Evolutionary conservation across 2,888 invertebrate genomes (phyloP).

Genomic region (Lamproptera curius): DNA sequence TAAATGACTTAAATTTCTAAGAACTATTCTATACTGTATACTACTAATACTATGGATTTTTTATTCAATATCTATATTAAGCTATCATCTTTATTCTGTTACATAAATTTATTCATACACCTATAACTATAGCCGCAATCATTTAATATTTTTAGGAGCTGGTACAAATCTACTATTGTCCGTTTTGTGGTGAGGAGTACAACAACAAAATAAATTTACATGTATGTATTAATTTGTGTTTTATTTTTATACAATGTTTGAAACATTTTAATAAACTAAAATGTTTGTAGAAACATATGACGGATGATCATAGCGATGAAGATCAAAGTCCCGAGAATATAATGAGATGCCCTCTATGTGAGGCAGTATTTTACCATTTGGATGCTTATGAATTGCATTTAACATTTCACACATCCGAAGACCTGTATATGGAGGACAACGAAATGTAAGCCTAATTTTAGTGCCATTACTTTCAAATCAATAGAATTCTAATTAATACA

Average conservation of each 20-base stretch:
- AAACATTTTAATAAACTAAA: no score
- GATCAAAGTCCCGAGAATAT: slow-evolving; percentile 76
- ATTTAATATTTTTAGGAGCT: slow-evolving; percentile 50
- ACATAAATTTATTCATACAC: background rate
- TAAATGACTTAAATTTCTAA: no score
- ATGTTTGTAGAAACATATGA: slow-evolving; percentile 72
- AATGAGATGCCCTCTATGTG: slow-evolving; percentile 80
- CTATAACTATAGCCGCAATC: background rate
- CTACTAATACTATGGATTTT: no score
- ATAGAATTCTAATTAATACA: slow-evolving; percentile 23
- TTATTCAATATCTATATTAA: no score
- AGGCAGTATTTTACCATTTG: slow-evolving; percentile 81
- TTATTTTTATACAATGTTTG: no score
- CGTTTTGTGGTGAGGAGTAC: slow-evolving; percentile 82
- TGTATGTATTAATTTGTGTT: no score
- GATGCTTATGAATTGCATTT: slow-evolving; percentile 82
- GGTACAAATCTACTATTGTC: slow-evolving; percentile 57
- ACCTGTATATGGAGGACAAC: slow-evolving; percentile 79
- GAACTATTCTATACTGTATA: no score
- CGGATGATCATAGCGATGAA: slow-evolving; percentile 72
- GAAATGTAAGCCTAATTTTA: slow-evolving; percentile 47
- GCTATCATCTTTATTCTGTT: no score
- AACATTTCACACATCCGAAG: slow-evolving; percentile 78
- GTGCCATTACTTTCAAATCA: background rate
- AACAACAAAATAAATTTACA: slow-evolving; percentile 82